Evolutionary conservation across 2,888 invertebrate species (phyloP).

Genomic region (Ectobius pallidus): DNA sequence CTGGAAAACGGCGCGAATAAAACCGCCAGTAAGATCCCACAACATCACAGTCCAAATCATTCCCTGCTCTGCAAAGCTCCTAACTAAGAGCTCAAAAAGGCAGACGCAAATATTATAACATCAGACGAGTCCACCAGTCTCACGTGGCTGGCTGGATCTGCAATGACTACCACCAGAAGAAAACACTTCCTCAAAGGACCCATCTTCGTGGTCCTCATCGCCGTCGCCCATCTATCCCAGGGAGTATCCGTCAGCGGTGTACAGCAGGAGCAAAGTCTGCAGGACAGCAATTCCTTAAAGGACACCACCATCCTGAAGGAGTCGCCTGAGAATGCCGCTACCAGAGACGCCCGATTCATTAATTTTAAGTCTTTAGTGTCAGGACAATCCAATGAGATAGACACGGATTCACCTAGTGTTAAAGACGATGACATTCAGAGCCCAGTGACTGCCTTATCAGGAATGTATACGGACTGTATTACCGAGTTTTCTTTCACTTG

Average conservation of each 20-base stretch:
- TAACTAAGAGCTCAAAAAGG: background rate
- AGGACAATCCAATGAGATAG: slow-evolving; percentile 26
- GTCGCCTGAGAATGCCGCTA: background rate
- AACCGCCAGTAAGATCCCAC: background rate
- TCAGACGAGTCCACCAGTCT: background rate
- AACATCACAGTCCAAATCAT: background rate
- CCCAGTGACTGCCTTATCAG: slow-evolving; percentile 56
- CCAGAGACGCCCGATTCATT: slow-evolving; percentile 20
- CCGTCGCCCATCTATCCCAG: background rate
- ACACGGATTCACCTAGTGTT: slow-evolving; percentile 12
- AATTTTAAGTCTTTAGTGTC: slow-evolving; percentile 33
- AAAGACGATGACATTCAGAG: slow-evolving; percentile 5
- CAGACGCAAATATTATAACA: background rate
- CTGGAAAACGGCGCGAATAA: slow-evolving; percentile 12
- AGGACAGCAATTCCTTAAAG: background rate
- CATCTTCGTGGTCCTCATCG: background rate
- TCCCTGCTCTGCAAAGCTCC: background rate
- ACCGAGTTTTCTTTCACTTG: slow-evolving; percentile 63
- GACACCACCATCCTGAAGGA: background rate
- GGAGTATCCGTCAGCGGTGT: slow-evolving; percentile 9
- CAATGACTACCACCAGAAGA: background rate
- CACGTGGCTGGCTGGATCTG: background rate
- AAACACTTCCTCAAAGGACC: background rate
- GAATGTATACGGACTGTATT: slow-evolving; percentile 63
- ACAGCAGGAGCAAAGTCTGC: background rate